These are phyloP conservation scores for Liposcelis brunnea DNA, from an alignment of 2,888 invertebrate species.

Conservation along the genomic window DNA sequence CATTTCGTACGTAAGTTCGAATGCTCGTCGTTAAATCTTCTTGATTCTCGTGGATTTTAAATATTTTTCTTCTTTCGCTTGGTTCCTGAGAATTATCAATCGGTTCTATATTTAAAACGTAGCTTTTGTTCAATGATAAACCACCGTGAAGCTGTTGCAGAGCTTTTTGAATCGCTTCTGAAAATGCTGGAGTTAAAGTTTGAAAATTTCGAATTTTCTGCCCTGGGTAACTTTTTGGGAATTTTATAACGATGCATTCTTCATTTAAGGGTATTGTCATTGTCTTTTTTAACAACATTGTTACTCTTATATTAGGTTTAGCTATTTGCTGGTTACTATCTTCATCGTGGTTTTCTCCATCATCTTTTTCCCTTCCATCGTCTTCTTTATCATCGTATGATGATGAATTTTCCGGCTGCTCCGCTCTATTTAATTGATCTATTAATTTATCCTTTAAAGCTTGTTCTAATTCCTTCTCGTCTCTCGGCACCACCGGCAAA, in stretches of 20 bases:
- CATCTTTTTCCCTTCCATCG: too few relatives aligned
- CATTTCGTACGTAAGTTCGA: too few relatives aligned
- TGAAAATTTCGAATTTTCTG: not conserved
- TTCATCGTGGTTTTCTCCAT: too few relatives aligned
- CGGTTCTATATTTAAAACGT: slow-evolving; percentile 2
- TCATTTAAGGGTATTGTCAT: not conserved
- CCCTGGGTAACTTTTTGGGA: slow-evolving; percentile 1
- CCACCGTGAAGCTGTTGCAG: not conserved
- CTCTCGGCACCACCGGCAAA: too few relatives aligned
- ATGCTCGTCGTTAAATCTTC: not conserved
- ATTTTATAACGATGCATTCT: slow-evolving; percentile 1
- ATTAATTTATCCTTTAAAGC: too few relatives aligned
- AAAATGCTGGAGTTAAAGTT: not conserved
- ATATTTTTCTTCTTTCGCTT: too few relatives aligned
- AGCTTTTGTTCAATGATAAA: not conserved
- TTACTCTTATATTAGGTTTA: not conserved
- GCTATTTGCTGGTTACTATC: too few relatives aligned
- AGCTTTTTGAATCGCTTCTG: not conserved
- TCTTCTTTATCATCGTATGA: too few relatives aligned
- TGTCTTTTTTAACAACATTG: not conserved
- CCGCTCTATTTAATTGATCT: too few relatives aligned
- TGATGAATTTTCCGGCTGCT: too few relatives aligned
- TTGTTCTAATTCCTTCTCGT: too few relatives aligned
- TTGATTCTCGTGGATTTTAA: slow-evolving; percentile 4
- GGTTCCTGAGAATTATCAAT: not conserved